Evolutionary conservation across 2,888 invertebrate genomes (phyloP).

Genomic region (Acleris emargana): DNA sequence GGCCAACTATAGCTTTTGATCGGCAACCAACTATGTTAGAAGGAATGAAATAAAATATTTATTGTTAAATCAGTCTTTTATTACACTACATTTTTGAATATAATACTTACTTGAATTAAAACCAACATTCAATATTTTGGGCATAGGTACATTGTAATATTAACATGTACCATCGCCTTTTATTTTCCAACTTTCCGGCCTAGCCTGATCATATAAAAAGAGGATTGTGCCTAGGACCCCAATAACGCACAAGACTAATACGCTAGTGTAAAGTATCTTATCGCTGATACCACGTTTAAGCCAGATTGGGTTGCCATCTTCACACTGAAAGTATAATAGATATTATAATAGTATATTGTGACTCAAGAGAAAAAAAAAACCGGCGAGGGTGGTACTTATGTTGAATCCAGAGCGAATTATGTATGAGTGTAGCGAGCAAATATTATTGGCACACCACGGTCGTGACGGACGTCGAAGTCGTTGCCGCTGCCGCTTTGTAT

Average conservation of each 20-base stretch:
- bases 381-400: too few relatives aligned
- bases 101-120: too few relatives aligned
- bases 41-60: slow-evolving; percentile 28
- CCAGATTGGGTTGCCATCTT: slow-evolving; percentile 60
- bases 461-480: too few relatives aligned
- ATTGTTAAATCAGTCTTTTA: slow-evolving; percentile 20
- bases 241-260: slow-evolving; percentile 43
- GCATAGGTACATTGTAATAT: slow-evolving; percentile 1
- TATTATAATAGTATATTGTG: too few relatives aligned
- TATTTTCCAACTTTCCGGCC: slow-evolving; percentile 51
- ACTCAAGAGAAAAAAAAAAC: too few relatives aligned
- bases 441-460: too few relatives aligned
- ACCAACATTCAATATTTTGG: background rate
- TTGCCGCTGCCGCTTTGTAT: too few relatives aligned
- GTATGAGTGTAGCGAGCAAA: fast-evolving
- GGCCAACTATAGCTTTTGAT: too few relatives aligned
- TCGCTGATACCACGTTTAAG: slow-evolving; percentile 61
- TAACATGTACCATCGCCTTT: slow-evolving; percentile 27
- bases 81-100: background rate
- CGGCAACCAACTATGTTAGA: too few relatives aligned
- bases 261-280: slow-evolving; percentile 51
- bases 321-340: slow-evolving; percentile 47
- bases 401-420: too few relatives aligned
- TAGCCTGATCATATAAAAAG: slow-evolving; percentile 46
- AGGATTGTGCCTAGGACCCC: slow-evolving; percentile 43